Conservation (phyloP, 2,797 vertebrate species). For the Halcyon leucocephala region DNA sequence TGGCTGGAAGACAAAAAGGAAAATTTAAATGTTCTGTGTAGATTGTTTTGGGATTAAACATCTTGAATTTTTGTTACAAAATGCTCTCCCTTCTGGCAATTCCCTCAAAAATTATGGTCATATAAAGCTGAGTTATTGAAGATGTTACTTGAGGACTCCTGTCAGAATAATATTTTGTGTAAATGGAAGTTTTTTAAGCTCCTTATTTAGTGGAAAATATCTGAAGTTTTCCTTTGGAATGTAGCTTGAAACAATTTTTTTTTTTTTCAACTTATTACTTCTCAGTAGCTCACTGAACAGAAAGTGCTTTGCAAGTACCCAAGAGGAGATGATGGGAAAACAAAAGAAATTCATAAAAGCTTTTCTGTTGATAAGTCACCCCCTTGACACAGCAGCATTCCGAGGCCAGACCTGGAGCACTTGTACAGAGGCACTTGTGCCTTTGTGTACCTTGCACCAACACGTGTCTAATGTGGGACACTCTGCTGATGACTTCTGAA, state of each 20-base stretch:
- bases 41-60: background rate
- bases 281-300: background rate
- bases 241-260: background rate
- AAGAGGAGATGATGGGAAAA: background rate
- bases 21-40: background rate
- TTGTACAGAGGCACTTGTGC: background rate
- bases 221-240: background rate
- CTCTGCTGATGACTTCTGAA: background rate
- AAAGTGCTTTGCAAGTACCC: background rate
- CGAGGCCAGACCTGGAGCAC: background rate
- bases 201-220: background rate
- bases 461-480: background rate
- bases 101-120: conserved; percentile 47
- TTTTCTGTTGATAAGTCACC: background rate
- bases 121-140: conserved; percentile 25
- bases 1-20: conserved; percentile 20
- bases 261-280: background rate
- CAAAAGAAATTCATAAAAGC: background rate
- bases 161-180: conserved; percentile 17
- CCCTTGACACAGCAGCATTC: background rate
- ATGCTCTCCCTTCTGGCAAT: conserved; percentile 58
- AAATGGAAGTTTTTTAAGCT: background rate
- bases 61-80: conserved; percentile 50
- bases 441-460: background rate
- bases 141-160: background rate